Conservation (phyloP, 1,140 invertebrate genomes). For the Dendroctonus valens region DNA sequence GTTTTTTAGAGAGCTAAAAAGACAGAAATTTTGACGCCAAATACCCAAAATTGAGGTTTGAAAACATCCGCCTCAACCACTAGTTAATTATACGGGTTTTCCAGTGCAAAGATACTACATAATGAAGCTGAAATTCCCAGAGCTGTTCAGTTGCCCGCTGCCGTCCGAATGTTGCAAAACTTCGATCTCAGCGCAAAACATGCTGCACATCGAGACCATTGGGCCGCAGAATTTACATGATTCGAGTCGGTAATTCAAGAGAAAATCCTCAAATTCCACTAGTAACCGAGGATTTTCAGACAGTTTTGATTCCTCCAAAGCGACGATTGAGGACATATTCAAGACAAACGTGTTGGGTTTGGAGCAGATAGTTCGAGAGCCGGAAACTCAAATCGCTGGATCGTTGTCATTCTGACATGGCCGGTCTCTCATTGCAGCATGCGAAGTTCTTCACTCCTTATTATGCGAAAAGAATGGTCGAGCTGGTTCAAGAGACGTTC, state of each 20-base stretch:
- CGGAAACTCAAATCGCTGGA: slow-evolving; percentile 53
- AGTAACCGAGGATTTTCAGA: slow-evolving; percentile 41
- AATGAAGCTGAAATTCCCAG: slow-evolving; percentile 51
- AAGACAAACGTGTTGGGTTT: slow-evolving; percentile 52
- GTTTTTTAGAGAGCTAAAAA: no score
- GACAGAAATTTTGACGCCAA: no score
- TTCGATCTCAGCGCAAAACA: slow-evolving; percentile 51
- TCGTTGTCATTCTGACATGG: slow-evolving; percentile 52
- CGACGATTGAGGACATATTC: slow-evolving; percentile 53
- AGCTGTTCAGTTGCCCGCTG: slow-evolving; percentile 48
- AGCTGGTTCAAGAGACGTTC: slow-evolving; percentile 59
- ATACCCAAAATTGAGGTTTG: no score
- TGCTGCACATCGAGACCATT: slow-evolving; percentile 48
- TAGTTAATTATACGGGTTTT: slow-evolving; percentile 10
- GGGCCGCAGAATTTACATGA: slow-evolving; percentile 49
- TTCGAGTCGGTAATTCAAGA: slow-evolving; percentile 48
- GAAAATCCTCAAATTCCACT: not conserved
- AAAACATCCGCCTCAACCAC: no score
- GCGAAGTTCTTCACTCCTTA: slow-evolving; percentile 53
- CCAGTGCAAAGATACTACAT: slow-evolving; percentile 51
- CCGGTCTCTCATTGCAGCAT: slow-evolving; percentile 52
- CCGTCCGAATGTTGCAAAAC: slow-evolving; percentile 47
- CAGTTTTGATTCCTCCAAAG: slow-evolving; percentile 50
- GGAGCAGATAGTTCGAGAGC: slow-evolving; percentile 52
- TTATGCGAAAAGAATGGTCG: slow-evolving; percentile 51